Evolutionary conservation across 2,113 vertebrate species (phyloP), one percentile per base, ranked within the genome.

Genomic region (Agapornis roseicollis): DNA sequence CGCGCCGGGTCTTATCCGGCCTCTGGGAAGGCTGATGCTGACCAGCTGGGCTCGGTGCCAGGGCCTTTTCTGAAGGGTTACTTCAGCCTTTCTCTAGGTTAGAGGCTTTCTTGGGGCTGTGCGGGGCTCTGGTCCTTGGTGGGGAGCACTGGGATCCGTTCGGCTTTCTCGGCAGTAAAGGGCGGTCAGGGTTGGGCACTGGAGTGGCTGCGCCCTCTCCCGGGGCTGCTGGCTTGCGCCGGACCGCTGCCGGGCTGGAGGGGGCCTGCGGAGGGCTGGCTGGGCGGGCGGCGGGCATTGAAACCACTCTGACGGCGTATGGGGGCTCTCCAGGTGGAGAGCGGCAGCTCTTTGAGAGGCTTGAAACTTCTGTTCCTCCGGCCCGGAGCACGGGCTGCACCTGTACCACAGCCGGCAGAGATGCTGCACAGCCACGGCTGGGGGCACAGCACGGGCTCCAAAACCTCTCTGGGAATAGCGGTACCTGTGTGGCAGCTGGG

Each of bases 1-100:
- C n/a, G 9, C 16, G 3, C 13, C 0, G 8, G 19, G 12, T 28
- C 27, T 2, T 5, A 3, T 10, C 28, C 3, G 35, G 20, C 35
- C 8, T 22, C 13, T 2, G 16, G 27, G 25, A 18, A 11, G 13
- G 50, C 8, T 33, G 56, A 35, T 17, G 5, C 12, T 4, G 22
- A 41, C 9, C 42, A 31, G 44, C 4, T 3, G 1, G 20, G 31
- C 10, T 7, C 3, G 4, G 9, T 31, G 29, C 17, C 12, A 2
- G 27, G 64, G 44, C 50, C 7, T 11, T 65, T 33, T 8, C 8
- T 7, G 3, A 4, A 29, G 6, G 17, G 28, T n/a, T 8, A 7
- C 23, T 29, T 6, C 27, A 8, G 11, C 1, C n/a, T 11, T 17
- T 18, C 11, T 11, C n/a, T 11, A 13, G 8, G 22, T 25, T 6